A percentile compares a stretch with the other conserved stretches of the same genome.
Conservation (phyloP, 2,888 invertebrate genomes). For the Ctena decussata region DNA sequence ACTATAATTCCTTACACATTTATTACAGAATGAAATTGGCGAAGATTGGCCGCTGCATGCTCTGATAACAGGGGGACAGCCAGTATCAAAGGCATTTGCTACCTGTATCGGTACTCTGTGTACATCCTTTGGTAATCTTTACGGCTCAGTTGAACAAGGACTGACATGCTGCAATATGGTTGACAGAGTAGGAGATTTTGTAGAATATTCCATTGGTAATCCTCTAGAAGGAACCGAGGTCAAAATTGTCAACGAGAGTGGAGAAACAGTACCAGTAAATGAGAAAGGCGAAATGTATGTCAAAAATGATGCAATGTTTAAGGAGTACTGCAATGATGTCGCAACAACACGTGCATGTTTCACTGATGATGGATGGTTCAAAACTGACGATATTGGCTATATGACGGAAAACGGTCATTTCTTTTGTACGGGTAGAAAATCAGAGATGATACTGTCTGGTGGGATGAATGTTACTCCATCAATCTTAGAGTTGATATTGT, state of each 20-base stretch:
- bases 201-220: background rate
- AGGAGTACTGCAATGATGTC: constrained; percentile 28
- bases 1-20: background rate
- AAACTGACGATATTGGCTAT: constrained; percentile 26
- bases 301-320: constrained; percentile 11
- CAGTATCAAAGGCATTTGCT: constrained; percentile 13
- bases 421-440: background rate
- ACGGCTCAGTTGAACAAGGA: constrained; percentile 23
- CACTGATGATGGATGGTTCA: constrained; percentile 29
- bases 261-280: constrained; percentile 24
- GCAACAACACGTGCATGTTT: background rate
- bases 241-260: constrained; percentile 23
- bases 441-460: background rate
- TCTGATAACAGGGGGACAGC: constrained; percentile 27
- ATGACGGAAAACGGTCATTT: background rate
- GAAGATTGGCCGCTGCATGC: constrained; percentile 21
- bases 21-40: constrained; percentile 12
- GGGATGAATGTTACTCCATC: background rate
- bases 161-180: background rate
- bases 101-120: background rate
- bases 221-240: background rate
- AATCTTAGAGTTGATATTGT: background rate
- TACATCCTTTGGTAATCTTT: background rate
- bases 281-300: constrained; percentile 28
- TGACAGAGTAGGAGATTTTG: background rate